Base-by-base conservation (phyloP, 92 coral and sea anemone genomes). In the Desmophyllum pertusum region DNA sequence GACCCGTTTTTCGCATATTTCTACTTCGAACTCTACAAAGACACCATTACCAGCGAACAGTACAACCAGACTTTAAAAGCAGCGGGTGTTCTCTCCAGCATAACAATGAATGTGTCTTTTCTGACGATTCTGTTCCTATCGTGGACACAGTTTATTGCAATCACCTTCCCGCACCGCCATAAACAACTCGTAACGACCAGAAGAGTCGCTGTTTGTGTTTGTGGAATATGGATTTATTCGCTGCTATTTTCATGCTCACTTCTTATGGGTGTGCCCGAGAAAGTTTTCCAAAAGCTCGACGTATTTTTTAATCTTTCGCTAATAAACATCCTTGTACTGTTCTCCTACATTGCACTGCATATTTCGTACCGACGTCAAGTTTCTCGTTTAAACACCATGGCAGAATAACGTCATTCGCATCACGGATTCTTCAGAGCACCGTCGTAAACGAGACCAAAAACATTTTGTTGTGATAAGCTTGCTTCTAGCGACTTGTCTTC, bases 41-140 rank as follows among this genome's bases (percentile, higher is more conserved):
- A 77, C 35, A 38, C 61, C 21, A 74, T 85, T 21, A 88, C 74
- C 52, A 40, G n/a, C 23, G 69, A 57, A 45, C 71, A 73, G 3
- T 90, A 93, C 83, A 83, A 88, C 75, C 23, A 10, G 17, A 48
- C 85, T 25, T 50, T 85, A 37, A 75, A 84, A 69, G 88, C 76
- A 4, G 96, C 93, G 6, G 88, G 87, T 19, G 46, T 90, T 71
- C 79, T 93, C 37, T 93, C 96, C 17, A 83, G 90, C 39, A 70
- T 93, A 33, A 87, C 94, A 9, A 93, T 90, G 96, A 93, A 90
- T 48, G 84, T 90, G 67, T 93, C 96, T 7, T 84, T 90, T 46
- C 79, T 93, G 42, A 87, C 91, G 30, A 83, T 93, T 59, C 57
- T 93, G 77, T 88, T 73, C 31, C 55, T 93, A n/a, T 93, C 96